Evolutionary conservation across 1,140 invertebrate species (phyloP), one percentile per base, ranked within the genome.

Genomic region (Mercenaria mercenaria): DNA sequence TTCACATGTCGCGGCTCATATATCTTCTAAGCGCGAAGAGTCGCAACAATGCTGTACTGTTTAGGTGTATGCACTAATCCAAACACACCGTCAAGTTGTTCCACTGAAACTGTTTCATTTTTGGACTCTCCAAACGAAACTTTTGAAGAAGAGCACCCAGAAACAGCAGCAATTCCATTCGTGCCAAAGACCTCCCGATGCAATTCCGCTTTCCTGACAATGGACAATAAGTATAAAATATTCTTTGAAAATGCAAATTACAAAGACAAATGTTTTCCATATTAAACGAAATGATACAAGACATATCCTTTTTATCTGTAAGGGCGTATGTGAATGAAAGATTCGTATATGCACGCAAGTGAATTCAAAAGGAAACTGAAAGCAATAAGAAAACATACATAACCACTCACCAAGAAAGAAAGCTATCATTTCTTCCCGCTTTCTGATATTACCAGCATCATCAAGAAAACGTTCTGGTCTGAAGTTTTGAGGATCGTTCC

Each of bases 401-500:
- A 56, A 39, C 3, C 26, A 20, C 81, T 67, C 80, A 85, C 82
- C 81, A 50, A 72, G 26, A 81, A 80, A 91, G 47, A 93, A 92
- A 18, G 91, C 83, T 69, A 93, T 91, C 61, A 88, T 85, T 56
- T 90, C 64, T 29, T 80, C 74, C 15, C 37, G n/a, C 72, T 82
- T 85, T 20, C 43, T 23, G 15, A 82, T n/a, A n/a, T 56, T 85
- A 15, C 82, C 79, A 4, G 43, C 91, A n/a, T 93, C 92, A n/a
- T 91, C 82, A n/a, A 96, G 80, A 88, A 96, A 96, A 64, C 97
- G 95, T 91, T 97, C 97, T 0, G 97, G 97, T 0, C 97, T 95
- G 90, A 98, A 98, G 39, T 96, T 95, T 64, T 97, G 96, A 0
- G 97, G 97, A 94, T 98, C 97, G 0, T 96, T 96, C 97, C 97